Conservation (phyloP, 2,888 invertebrate species). For the Xestia rhomboidea region DNA sequence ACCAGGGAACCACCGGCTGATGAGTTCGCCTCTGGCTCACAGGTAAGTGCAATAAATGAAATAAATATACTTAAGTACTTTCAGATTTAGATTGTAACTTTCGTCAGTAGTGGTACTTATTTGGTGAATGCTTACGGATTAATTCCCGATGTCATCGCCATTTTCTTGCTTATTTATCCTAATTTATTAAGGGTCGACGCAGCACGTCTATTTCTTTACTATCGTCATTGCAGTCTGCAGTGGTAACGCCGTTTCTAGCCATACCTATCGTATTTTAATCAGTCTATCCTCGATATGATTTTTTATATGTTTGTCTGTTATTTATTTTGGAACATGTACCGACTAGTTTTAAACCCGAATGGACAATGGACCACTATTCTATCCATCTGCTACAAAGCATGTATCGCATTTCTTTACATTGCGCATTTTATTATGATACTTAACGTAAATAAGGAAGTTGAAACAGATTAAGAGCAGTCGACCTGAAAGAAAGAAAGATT, state of each 20-base stretch:
- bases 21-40: slow-evolving; percentile 92
- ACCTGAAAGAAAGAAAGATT: neutral
- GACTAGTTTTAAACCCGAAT: neutral
- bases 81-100: neutral
- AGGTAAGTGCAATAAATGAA: slow-evolving; percentile 89
- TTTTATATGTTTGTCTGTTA: neutral
- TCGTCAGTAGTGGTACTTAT: neutral
- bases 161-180: neutral
- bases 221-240: neutral
- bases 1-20: slow-evolving; percentile 92
- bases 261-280: neutral
- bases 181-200: neutral
- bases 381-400: too few relatives aligned
- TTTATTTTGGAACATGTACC: neutral
- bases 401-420: neutral
- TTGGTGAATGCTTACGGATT: neutral
- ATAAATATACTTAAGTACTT: neutral
- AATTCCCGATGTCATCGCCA: neutral
- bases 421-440: neutral
- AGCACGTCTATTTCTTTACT: neutral
- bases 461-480: slow-evolving; percentile 1
- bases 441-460: slow-evolving; percentile 15
- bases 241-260: neutral
- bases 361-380: too few relatives aligned
- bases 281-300: neutral